These are phyloP conservation scores for Brevimyrus niger DNA, from an alignment of 2,113 vertebrate species.

Conservation along the genomic window DNA sequence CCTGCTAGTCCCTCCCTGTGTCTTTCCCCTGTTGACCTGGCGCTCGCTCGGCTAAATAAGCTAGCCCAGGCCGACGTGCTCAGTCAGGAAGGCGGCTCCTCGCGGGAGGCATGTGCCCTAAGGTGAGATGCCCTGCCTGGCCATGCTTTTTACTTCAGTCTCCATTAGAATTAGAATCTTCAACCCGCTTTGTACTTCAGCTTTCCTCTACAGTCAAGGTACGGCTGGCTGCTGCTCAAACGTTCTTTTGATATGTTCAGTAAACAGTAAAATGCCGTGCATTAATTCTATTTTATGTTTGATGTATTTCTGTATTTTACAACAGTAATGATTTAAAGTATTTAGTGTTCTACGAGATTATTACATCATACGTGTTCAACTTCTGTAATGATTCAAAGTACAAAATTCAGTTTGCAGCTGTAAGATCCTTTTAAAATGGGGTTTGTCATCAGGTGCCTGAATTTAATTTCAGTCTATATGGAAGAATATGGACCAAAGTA, in stretches of 20 bases:
- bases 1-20: slow-evolving; percentile 26
- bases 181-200: not conserved
- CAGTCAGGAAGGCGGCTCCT: slow-evolving; percentile 43
- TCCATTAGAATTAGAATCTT: not conserved
- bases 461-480: not conserved
- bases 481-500: not conserved
- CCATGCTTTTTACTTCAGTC: not conserved
- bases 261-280: not conserved
- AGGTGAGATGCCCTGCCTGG: slow-evolving; percentile 44
- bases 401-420: not conserved
- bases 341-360: not conserved
- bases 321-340: not conserved
- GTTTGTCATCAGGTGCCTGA: not conserved
- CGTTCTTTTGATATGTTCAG: not conserved
- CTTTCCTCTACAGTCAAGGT: not conserved
- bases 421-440: not conserved
- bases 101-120: slow-evolving; percentile 48
- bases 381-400: not conserved
- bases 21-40: slow-evolving; percentile 28
- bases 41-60: slow-evolving; percentile 42
- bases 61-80: slow-evolving; percentile 42
- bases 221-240: not conserved
- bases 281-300: not conserved
- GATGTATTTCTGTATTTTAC: not conserved
- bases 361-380: not conserved